Evolutionary conservation across 2,888 invertebrate genomes (phyloP), one percentile per base, ranked within the genome.

Genomic region (Drosophila longiperda): DNA sequence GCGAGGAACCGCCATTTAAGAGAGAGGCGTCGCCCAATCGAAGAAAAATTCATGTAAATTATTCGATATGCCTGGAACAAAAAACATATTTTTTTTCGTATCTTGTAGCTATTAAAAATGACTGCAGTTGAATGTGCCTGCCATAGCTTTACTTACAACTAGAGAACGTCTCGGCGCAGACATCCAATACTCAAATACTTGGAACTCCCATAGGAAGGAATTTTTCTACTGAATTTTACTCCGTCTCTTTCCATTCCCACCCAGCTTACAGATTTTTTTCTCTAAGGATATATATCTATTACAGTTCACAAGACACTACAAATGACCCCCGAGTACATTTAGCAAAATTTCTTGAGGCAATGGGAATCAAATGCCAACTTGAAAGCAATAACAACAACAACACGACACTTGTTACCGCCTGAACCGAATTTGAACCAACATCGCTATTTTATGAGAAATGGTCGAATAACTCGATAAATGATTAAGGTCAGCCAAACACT

Each of bases 321-420:
- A 69, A 23, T 45, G 61, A 52, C 64, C 59, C 49, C 54, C 53
- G 64, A 69, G 62, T 66, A 64, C 68, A 80, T 71, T 69, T 82
- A 82, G 80, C 87, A 82, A 86, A 84, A 89, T 86, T 89, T 78
- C 67, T 87, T 82, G 78, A 82, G 90, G 90, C 87, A 88, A 90
- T 80, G 87, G 88, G 90, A 87, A 87, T 78, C 88, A 87, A 86
- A 90, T 90, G 90, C 90, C 88, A 90, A 83, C 78, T 89, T 88
- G 80, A 88, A 87, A 84, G 89, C 85, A 80, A 84, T 63, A 74
- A 74, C 66, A 72, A 68, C 71, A 78, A 66, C 62, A 69, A 64
- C 73, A 75, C 67, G 67, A 75, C 69, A 86, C 66, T 64, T 50
- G 58, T 53, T 48, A 55, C 50, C 55, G 52, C 54, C 34, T 33